Evolutionary conservation across 2,888 invertebrate genomes (phyloP).

Genomic region (Dynastes hyllus): DNA sequence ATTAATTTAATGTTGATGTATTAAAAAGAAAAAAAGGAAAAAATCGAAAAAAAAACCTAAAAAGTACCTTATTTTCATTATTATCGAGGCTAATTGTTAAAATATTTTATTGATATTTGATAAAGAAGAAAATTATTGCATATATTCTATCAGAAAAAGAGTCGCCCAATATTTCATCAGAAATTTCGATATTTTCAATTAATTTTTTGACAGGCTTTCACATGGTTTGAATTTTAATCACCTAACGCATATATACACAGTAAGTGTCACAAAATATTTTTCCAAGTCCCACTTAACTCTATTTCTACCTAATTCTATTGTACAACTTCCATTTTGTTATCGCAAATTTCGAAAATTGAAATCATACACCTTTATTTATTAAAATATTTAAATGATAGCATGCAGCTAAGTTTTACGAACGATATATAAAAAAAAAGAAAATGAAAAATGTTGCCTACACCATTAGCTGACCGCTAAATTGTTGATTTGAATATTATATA

Average conservation of each 20-base stretch:
- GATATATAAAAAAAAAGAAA: conserved; percentile 14
- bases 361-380: no score
- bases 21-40: conserved; percentile 9
- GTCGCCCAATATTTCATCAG: background rate
- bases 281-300: no score
- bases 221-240: no score
- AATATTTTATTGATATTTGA: conserved; percentile 40
- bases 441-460: conserved; percentile 55
- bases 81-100: conserved; percentile 43
- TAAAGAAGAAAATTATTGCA: conserved; percentile 17
- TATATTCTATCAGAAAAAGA: conserved; percentile 1
- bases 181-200: background rate
- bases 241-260: no score
- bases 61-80: conserved; percentile 52
- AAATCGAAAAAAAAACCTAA: background rate
- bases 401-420: conserved; percentile 9
- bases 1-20: conserved; percentile 48
- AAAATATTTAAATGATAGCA: background rate
- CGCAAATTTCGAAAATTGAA: no score
- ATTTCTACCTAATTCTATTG: no score
- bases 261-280: no score
- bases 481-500: conserved; percentile 60
- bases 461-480: conserved; percentile 55
- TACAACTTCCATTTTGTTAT: no score
- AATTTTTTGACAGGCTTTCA: background rate